Conservation (phyloP, 2,888 invertebrate genomes). For the Drosophila pseudotakahashii region DNA sequence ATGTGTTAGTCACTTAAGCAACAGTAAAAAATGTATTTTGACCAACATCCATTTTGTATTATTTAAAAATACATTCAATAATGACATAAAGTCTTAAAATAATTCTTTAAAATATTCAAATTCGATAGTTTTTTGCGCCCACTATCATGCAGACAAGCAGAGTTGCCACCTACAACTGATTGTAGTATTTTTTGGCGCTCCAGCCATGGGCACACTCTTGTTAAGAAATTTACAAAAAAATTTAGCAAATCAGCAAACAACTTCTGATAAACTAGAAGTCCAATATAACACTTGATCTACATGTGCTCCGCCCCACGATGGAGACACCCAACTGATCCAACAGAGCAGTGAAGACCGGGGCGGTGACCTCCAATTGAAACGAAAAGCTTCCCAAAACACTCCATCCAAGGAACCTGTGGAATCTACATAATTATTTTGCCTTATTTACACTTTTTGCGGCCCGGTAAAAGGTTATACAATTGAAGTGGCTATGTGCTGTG, state of each 20-base stretch:
- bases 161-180: not conserved
- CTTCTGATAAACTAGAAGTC: not conserved
- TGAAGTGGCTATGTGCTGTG: not conserved
- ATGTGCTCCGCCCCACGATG: not conserved
- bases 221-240: not conserved
- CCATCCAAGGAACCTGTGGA: slow-evolving; percentile 21
- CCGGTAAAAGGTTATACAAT: not conserved
- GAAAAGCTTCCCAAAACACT: not conserved
- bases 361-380: not conserved
- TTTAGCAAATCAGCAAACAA: not conserved
- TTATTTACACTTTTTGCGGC: not conserved
- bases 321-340: not conserved
- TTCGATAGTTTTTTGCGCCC: slow-evolving; percentile 1
- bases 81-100: too few species aligned
- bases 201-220: not conserved
- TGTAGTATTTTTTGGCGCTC: not conserved
- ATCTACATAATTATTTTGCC: not conserved
- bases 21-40: too few species aligned
- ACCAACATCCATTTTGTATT: too few species aligned
- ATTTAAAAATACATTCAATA: too few species aligned
- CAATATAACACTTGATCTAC: not conserved
- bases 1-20: too few species aligned
- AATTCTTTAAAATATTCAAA: not conserved
- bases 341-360: not conserved
- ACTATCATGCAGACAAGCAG: not conserved